Evolutionary conservation across 1,140 invertebrate genomes (phyloP), one percentile per base, ranked within the genome.

Genomic region (Coelopa frigida): DNA sequence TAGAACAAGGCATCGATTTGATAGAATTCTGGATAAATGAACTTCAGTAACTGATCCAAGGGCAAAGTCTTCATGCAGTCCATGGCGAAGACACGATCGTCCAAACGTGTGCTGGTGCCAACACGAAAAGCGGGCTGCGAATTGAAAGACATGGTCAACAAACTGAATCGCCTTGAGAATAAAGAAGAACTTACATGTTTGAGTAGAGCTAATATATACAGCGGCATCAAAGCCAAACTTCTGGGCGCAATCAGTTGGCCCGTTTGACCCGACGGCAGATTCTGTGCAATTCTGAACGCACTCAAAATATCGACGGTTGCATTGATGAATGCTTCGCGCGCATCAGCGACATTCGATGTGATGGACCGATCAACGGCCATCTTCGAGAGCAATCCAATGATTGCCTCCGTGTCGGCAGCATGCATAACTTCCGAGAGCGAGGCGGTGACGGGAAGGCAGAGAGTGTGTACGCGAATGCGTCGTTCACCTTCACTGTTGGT

Each of bases 401-500:
- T 94, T 40, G 90, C 90, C 65, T 97, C 87, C 59, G 96, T 87
- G 72, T 99, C 95, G n/a, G 94, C 95, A 10, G 84, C 79, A 59
- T 88, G 80, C 56, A 96, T 78, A 12, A 99, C 77, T 56, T 98
- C 94, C 3, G 81, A 76, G 31, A 98, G 62, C 56, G 82, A 91
- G 18, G 79, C 78, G 0, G 85, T 85, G 5, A 98, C 84, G 14
- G 96, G 96, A 46, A 99, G 65, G 70, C 94, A 95, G 17, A 99
- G 65, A 0, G 95, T 99, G 69, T 99, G 96, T 4, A 99, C 96
- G 51, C 97, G 79, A 59, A 99, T 99, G 51, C 95, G 77, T 50
- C 97, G 77, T 74, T 99, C 96, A 29, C 92, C 95, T 84, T 94
- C 95, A 71, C 90, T 94, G 18, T 94, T 97, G 2, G 97, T 99